Evolutionary conservation across 2,888 invertebrate species (phyloP), one percentile per base, ranked within the genome.

Genomic region (Melolontha melolontha): DNA sequence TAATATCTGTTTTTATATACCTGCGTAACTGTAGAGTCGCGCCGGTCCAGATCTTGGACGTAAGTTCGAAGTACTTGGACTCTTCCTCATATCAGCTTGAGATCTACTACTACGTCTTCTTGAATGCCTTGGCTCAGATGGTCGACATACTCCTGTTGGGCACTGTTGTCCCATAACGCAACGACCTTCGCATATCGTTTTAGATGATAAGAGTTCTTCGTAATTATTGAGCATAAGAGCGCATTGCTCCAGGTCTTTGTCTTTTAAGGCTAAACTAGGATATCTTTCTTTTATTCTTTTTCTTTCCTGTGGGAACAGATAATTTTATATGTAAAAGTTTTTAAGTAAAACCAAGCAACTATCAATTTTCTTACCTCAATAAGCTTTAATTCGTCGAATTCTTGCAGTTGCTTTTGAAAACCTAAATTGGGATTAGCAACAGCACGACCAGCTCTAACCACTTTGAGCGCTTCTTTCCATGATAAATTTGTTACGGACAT

Each of bases 381-480:
- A 69, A 96, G 85, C 77, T 91, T 90, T 74, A 89, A 90, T 66
- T 89, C 88, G 83, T 96, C 96, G 79, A 95, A 98, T 74, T 96
- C 95, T 79, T 95, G 94, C 73, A 98, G 86, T 83, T 98, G 98
- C 75, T 92, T 90, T 82, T 97, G 96, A 84, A 98, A 98, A 77
- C 97, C 97, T 70, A 94, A 89, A 85, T 98, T 98, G 22, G 98
- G 98, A 87, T 97, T 97, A 79, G 97, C 97, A 50, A 96, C 94
- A 0, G 93, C 91, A 68, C 97, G 88, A 42, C 96, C 96, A 0
- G 95, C 95, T 70, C 96, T 88, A 57, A 98, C 95, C 70, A 96
- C 95, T 85, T 97, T 96, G 70, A 97, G 85, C 0, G 96, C 92
- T 79, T 97, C 97, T 76, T 95, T 93, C 95, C 96, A 97, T 66